Evolutionary conservation across 2,113 vertebrate genomes (phyloP).

Genomic region (Onychorhynchus coronatus): DNA sequence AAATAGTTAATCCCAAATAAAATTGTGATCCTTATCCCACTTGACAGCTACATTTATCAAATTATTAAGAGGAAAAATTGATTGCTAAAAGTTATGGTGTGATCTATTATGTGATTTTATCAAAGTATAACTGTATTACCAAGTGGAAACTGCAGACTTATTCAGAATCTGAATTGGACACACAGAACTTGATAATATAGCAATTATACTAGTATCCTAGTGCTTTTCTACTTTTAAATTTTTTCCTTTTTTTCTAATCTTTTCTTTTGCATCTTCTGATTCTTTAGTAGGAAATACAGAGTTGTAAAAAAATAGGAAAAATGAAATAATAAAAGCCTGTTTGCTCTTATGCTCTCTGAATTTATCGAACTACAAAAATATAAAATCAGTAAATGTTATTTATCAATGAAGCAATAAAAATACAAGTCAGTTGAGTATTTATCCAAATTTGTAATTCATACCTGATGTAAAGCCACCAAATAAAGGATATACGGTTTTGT

Average conservation of each 20-base stretch:
- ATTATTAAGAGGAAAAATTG: constrained; percentile 74
- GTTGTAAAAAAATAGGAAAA: not conserved
- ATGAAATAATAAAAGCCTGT: not conserved
- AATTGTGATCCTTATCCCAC: constrained; percentile 74
- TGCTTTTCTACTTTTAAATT: not conserved
- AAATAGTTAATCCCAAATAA: constrained; percentile 66
- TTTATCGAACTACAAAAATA: not conserved
- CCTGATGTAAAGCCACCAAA: not conserved
- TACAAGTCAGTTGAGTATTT: not conserved
- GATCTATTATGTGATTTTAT: constrained; percentile 72
- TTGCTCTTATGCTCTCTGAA: not conserved
- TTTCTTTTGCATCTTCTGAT: not conserved
- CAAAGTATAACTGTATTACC: constrained; percentile 59
- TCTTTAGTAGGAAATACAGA: not conserved
- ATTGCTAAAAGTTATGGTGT: constrained; percentile 70
- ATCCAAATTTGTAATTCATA: not conserved
- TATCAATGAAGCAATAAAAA: not conserved
- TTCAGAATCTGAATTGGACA: constrained; percentile 65
- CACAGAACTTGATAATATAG: constrained; percentile 39
- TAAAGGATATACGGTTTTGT: not conserved
- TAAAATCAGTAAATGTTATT: not conserved
- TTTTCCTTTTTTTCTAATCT: not conserved
- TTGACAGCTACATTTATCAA: constrained; percentile 77
- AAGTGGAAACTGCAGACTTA: constrained; percentile 58
- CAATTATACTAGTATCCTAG: not conserved